Evolutionary conservation across 35 echinoderm and acorn worm species (phyloP).

Genomic region (Heliocidaris erythrogramma): DNA sequence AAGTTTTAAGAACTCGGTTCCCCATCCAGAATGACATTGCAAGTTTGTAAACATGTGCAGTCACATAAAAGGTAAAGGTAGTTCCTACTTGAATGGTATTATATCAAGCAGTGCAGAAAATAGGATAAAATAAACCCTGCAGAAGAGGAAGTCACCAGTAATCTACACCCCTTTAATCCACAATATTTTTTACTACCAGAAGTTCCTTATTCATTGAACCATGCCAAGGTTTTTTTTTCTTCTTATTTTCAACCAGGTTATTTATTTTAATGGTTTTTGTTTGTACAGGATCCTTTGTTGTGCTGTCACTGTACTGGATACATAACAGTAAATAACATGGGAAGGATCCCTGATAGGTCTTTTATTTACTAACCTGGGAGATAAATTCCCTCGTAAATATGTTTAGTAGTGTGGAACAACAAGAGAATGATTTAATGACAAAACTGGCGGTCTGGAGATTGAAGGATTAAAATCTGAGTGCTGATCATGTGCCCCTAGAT

Average conservation of each 20-base stretch:
- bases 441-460: neutral
- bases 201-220: neutral
- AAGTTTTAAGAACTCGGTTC: neutral
- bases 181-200: neutral
- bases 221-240: neutral
- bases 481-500: neutral
- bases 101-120: neutral
- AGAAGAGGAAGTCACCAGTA: neutral
- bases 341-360: neutral
- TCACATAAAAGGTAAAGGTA: neutral
- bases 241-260: neutral
- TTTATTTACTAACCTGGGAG: neutral
- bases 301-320: neutral
- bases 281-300: neutral
- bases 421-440: neutral
- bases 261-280: neutral
- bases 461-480: too few relatives aligned
- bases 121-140: neutral
- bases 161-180: neutral
- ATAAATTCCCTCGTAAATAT: neutral
- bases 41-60: neutral
- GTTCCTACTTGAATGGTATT: neutral
- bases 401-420: neutral
- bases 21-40: neutral
- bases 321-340: neutral